Evolutionary conservation across 2,113 vertebrate species (phyloP), one percentile per base, ranked within the genome.

Genomic region (Percina caprodes): DNA sequence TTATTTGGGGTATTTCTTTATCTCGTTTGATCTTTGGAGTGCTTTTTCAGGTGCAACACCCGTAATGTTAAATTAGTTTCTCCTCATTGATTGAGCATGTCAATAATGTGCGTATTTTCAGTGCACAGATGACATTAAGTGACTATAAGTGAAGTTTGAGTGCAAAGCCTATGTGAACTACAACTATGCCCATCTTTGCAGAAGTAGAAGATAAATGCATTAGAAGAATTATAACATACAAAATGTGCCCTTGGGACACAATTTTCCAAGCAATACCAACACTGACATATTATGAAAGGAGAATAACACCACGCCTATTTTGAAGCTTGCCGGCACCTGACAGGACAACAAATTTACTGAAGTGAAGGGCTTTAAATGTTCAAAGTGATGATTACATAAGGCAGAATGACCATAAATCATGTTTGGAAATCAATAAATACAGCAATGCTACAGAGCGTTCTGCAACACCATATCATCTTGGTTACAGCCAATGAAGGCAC

Each of bases 361-460:
- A 70, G 69, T 79, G 35, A 84, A 59, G 69, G 59, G 63, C 51
- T 45, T 42, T 26, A 46, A 69, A 83, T 75, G 77, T 78, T 81
- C 78, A 81, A 81, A 66, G 63, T 65, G 72, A 82, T 55, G 11
- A 86, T 88, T 81, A 69, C 58, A 72, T 71, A 60, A 80, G 65
- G 75, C 23, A 33, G 68, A 77, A 80, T 71, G 72, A 77, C n/a
- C 59, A 88, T 87, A 81, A 91, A 88, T 92, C 86, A 85, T 65
- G 54, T 78, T 78, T 0, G 10, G 24, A 75, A 88, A 92, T 92
- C 91, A 74, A 91, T 92, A 76, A 61, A 68, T 83, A 79, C 70
- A 63, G 67, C 52, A 42, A 80, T 3, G 48, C 58, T 60, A 67
- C 72, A 69, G 62, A 61, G 60, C 33, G 2, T 74, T 74, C 46